A percentile compares a stretch with the other conserved stretches of the same genome.
Conservation (phyloP, 2,888 invertebrate genomes). For the Tetramorium bicarinatum region DNA sequence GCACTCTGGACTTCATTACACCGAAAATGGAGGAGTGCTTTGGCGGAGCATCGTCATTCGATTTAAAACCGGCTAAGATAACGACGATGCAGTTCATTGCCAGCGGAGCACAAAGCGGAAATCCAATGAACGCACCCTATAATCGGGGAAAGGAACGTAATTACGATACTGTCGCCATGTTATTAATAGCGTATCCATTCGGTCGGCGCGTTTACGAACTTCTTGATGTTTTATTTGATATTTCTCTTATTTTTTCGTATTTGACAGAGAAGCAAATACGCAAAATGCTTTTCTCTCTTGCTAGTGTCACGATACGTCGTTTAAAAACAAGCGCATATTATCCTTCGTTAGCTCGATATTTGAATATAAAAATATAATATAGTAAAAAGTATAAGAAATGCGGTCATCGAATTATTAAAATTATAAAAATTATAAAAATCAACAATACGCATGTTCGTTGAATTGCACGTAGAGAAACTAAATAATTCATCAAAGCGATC, state of each 20-base stretch:
- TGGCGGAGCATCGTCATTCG: constrained; percentile 17
- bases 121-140: constrained; percentile 49
- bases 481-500: constrained; percentile 25
- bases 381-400: not conserved
- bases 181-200: constrained; percentile 63
- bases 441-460: not conserved
- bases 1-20: constrained; percentile 23
- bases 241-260: not conserved
- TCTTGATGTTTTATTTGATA: constrained; percentile 33
- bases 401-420: not conserved
- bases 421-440: constrained; percentile 10
- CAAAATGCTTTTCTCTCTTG: not conserved
- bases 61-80: constrained; percentile 38
- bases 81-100: constrained; percentile 40
- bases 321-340: not conserved
- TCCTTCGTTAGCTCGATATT: not conserved
- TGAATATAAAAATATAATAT: not conserved
- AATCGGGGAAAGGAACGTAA: constrained; percentile 59
- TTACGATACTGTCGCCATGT: constrained; percentile 58
- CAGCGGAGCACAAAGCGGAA: constrained; percentile 50
- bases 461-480: not conserved
- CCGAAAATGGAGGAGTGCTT: not conserved
- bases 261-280: not conserved
- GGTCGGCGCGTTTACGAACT: constrained; percentile 49
- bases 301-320: not conserved